Base-by-base conservation (phyloP, 2,797 vertebrate species). In the Ctenopoma kingsleyae region DNA sequence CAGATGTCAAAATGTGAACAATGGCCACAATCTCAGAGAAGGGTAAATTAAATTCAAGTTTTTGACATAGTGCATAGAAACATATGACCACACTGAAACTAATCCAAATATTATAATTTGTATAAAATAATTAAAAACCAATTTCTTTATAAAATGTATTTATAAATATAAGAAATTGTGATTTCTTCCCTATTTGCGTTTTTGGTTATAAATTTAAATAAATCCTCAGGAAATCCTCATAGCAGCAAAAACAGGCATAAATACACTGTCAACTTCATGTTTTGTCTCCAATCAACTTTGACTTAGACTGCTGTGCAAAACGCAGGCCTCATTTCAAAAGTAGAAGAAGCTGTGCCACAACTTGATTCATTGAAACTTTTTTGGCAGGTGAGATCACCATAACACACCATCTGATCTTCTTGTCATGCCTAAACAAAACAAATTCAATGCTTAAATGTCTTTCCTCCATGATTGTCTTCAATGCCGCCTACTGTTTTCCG, bases 401-500 rank as follows among this genome's bases (percentile, higher is more conserved):
- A 92, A 23, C 19, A 89, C 89, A 94, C 91, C 79, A 78, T 93
- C 92, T 93, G 36, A 60, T 54, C 56, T 52, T 68, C 49, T 50
- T 53, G 25, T 79, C 58, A 50, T 59, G 55, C 36, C 75, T 4
- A 20, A 16, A 54, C 7, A 86, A 81, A 85, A 81, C 62, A 57
- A 49, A 74, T 49, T 32, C 30, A 8, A 8, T 32, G 8, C 30
- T 32, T 32, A 8, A 32, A 8, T 32, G 7, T 9, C 30, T 13
- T 13, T 38, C 10, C 10, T 17, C 87, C 36, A 84, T 90, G 92
- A 89, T 54, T 12, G 30, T 54, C 36, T n/a, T 71, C 40, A 6
- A 12, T 25, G 23, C 9, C 35, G 77, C 94, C 94, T 96, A 96
- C 92, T 94, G 94, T 82, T 95, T 94, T 53, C 94, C 95, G 68